phyloP scores from a whole-genome alignment of 2,888 invertebrate genomes.

The Aphodius granarius region DNA sequence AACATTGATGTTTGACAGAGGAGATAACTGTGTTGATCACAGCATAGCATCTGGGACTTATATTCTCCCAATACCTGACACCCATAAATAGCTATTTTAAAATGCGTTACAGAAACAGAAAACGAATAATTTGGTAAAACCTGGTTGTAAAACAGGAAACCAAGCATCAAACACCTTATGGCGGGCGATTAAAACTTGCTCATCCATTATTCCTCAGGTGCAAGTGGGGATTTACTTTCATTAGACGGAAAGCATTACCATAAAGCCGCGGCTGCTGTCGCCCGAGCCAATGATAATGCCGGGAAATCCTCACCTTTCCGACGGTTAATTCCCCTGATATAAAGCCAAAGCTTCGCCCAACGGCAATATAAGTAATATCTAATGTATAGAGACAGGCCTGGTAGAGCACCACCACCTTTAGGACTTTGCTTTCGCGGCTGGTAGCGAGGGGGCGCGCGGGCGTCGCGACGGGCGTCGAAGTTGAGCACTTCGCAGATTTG shows the following conservation, averaged over 20 bases:
- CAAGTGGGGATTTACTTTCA: slow-evolving; percentile 24
- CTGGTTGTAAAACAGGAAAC: neutral
- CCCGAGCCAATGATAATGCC: slow-evolving; percentile 33
- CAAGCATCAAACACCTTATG: neutral
- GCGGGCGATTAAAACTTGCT: neutral
- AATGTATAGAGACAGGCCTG: slow-evolving; percentile 22
- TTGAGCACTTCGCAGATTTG: slow-evolving; percentile 20
- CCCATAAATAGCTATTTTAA: no score
- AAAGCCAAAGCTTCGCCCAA: slow-evolving; percentile 19
- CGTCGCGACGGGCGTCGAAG: no score
- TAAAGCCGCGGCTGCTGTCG: slow-evolving; percentile 29
- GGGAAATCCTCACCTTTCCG: slow-evolving; percentile 36
- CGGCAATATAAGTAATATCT: slow-evolving; percentile 37
- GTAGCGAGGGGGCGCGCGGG: no score
- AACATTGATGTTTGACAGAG: no score
- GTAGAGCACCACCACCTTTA: neutral
- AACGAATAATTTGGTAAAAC: neutral
- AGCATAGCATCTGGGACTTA: no score
- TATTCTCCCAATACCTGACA: no score
- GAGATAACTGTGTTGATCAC: no score
- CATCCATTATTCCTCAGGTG: slow-evolving; percentile 5
- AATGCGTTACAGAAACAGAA: no score
- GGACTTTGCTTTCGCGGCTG: no score
- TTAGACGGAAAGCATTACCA: slow-evolving; percentile 31
- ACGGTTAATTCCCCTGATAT: slow-evolving; percentile 36